Evolutionary conservation across 2,888 invertebrate species (phyloP), one percentile per base, ranked within the genome.

Genomic region (Erpobdella octoculata): DNA sequence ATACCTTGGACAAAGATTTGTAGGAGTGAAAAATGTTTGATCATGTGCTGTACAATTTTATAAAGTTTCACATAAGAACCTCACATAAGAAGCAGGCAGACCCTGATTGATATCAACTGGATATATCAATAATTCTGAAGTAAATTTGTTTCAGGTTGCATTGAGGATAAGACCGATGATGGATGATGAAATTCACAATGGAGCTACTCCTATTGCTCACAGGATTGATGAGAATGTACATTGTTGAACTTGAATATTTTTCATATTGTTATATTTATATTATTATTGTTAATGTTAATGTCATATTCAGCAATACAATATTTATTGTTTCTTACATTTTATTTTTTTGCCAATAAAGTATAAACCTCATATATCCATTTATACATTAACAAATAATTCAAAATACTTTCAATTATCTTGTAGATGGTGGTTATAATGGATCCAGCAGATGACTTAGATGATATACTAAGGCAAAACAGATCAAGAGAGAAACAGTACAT

Each of bases 111-210:
- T n/a, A n/a, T n/a, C n/a, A n/a, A n/a, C n/a, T n/a, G n/a, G n/a
- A n/a, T n/a, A 53, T 5, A 28, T 5, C 53, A 25, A 53, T 53
- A 15, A 12, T 53, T 53, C n/a, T 53, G 15, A 9, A 53, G 21
- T 15, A n/a, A 8, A 53, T 28, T 21, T 15, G 28, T 62, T 62
- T 2, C 76, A 90, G 92, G 94, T 95, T 74, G 92, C 91, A 65
- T 90, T 95, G 71, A 88, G 95, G 78, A 90, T 95, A 75, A 88
- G 93, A 73, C 95, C 95, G 8, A 86, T 91, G 75, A 88, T 88
- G 75, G 82, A 86, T 46, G 89, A 89, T 79, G 94, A 94, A 84
- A 82, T 82, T 71, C 75, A 82, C 31, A 76, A 78, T 68, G 83
- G 83, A 70, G 86, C 88, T 62, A 88, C 88, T 66, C 87, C 90